Base-by-base conservation (phyloP, 2,113 vertebrate genomes). In the Daubentonia madagascariensis region DNA sequence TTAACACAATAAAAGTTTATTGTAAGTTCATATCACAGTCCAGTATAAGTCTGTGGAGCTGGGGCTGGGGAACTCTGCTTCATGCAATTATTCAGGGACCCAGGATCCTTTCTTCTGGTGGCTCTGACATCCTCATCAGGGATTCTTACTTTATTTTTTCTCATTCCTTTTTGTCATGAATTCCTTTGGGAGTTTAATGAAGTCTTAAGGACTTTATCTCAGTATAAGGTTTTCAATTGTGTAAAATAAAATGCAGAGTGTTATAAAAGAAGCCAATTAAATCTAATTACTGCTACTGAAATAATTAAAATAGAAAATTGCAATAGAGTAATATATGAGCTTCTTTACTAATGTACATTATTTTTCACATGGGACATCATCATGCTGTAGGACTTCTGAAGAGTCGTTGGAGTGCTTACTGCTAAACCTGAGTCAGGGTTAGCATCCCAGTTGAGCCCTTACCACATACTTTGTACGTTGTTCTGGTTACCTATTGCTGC, bases 191-290 rank as follows among this genome's bases (percentile, higher is more conserved):
- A 61, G 16, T 85, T 84, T 65, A 70, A 37, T 85, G 45, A 94
- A 48, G 12, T 85, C 63, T 81, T 54, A 32, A 37, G 40, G 18
- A 79, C 10, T 54, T 40, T 65, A 80, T n/a, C n/a, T 80, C 35
- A 95, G 76, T 50, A 67, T 63, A 67, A 94, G 4, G 0, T 70
- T 75, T 89, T 90, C 40, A 87, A 18, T 43, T 92, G 1, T 48
- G 20, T 50, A 76, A 57, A 91, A 68, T 68, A 79, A 97, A 93
- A 91, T 61, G n/a, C 2, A 72, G 0, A 28, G 4, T 61, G 59
- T 96, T 84, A 75, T 28, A 86, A 97, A 90, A 43, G 37, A 85
- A 96, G 43, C 17, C 30, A 68, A 75, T 68, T 96, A 85, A 68
- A 57, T 70, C 6, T 11, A 87, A 76, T 65, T 65, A 43, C 12